Evolutionary conservation across 1,140 invertebrate species (phyloP), one percentile per base, ranked within the genome.

Genomic region (Plutomurus gul): DNA sequence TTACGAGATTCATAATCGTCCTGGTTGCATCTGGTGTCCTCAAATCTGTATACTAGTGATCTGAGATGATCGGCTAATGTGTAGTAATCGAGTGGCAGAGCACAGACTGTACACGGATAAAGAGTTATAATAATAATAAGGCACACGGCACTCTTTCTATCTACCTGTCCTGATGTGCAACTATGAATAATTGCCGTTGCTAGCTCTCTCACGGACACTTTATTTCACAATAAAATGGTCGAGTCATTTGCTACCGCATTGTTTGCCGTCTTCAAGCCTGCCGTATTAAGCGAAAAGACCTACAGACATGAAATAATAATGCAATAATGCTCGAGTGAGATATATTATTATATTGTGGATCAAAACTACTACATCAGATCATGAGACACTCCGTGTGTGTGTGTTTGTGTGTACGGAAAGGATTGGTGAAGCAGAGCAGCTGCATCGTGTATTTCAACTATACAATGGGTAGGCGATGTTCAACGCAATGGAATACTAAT

Each of bases 1-100:
- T 65, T 65, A 65, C 18, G 27, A 65, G 56, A 65, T 65, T 65
- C 56, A 65, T 65, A 65, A 65, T 65, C 56, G 56, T 27, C 56
- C 5, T 65, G 27, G 56, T 65, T 65, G 27, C 56, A 65, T 65
- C 27, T 65, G 56, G 30, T n/a, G 56, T 27, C 36, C n/a, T 65
- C 27, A n/a, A n/a, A n/a, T n/a, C 27, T 65, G 27, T 65, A 8
- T 33, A 1, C 25, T 33, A 65, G 27, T 65, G 56, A 65, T 65
- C 30, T 16, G 27, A 65, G 16, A 33, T 36, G 18, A 65, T 30
- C n/a, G n/a, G n/a, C n/a, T n/a, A n/a, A n/a, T n/a, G n/a, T n/a
- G n/a, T n/a, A n/a, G n/a, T n/a, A n/a, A n/a, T n/a, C n/a, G n/a
- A n/a, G n/a, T n/a, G n/a, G n/a, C n/a, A n/a, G n/a, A n/a, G n/a